Evolutionary conservation across 2,797 vertebrate genomes (phyloP), one percentile per base, ranked within the genome.

Genomic region (Ctenopoma kingsleyae): DNA sequence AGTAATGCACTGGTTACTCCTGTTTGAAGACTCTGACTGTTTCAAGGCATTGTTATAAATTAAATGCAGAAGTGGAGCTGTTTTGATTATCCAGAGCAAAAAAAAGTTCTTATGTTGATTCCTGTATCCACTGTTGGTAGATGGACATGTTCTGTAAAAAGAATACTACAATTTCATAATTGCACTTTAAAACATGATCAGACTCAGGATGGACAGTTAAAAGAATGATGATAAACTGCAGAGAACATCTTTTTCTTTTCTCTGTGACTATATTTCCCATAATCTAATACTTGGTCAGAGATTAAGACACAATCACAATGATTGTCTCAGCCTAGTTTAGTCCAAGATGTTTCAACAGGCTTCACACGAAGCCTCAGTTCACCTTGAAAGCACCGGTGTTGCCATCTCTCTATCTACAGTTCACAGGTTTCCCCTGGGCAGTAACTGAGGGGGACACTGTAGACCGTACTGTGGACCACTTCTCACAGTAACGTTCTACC

Each of bases 401-500:
- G 3, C 51, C 68, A 27, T 44, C 61, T 44, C 55, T 41, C 30
- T 56, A 58, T 51, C 67, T 12, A 1, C 66, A 56, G 55, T 59
- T 41, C 74, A 56, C 48, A 2, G 25, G 58, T 3, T 56, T 50
- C 66, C n/a, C 19, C 63, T 3, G 1, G 13, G 51, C 54, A 23
- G 44, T 47, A 17, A 63, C 47, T 56, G 57, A 36, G 47, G 57
- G 56, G 25, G 57, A 49, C 25, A 49, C 27, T n/a, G 38, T 47
- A 51, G 30, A 32, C 30, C 30, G 8, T 32, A 73, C 15, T 15
- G 57, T 46, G 57, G 68, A 74, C 47, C 54, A 19, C 74, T 41
- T 52, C 64, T 78, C 64, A 76, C 65, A 32, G 54, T 6, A 52
- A 47, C 35, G 63, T 70, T 51, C 64, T 17, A 41, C 62, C 20